Evolutionary conservation across 2,797 vertebrate species (phyloP).

Genomic region (Brachyalestes nurse): DNA sequence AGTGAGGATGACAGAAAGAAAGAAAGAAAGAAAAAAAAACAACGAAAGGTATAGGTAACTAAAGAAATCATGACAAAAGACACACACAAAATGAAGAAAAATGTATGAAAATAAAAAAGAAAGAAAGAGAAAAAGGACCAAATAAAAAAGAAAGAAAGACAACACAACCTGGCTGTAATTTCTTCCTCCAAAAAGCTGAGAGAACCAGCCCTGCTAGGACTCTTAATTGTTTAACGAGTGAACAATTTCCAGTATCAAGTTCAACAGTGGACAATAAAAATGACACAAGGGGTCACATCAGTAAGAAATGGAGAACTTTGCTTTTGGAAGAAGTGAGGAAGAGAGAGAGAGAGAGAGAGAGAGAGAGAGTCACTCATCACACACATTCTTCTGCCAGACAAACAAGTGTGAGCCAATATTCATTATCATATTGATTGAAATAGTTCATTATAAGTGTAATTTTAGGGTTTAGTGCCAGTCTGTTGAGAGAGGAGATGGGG

Average conservation of each 20-base stretch:
- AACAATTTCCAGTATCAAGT: constrained; percentile 84
- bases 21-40: background rate
- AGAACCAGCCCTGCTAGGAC: constrained; percentile 84
- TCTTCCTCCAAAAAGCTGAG: constrained; percentile 84
- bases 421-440: constrained; percentile 99
- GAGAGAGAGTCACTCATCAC: constrained; percentile 76
- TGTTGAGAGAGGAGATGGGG: constrained; percentile 79
- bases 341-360: constrained; percentile 60
- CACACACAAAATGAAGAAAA: no score
- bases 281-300: constrained; percentile 68
- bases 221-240: constrained; percentile 87
- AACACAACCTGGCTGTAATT: constrained; percentile 69
- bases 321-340: constrained; percentile 26
- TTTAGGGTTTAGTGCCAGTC: constrained; percentile 90
- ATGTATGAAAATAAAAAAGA: constrained; percentile 21
- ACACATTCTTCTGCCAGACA: constrained; percentile 81
- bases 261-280: constrained; percentile 74
- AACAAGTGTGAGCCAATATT: constrained; percentile 85
- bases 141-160: background rate
- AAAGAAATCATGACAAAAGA: no score
- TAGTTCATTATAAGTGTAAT: constrained; percentile 94
- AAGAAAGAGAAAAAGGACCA: constrained; percentile 55
- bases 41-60: background rate
- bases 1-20: background rate
- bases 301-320: constrained; percentile 59